phyloP scores from a whole-genome alignment of 2,797 vertebrate species.

The Rachycentron canadum region DNA sequence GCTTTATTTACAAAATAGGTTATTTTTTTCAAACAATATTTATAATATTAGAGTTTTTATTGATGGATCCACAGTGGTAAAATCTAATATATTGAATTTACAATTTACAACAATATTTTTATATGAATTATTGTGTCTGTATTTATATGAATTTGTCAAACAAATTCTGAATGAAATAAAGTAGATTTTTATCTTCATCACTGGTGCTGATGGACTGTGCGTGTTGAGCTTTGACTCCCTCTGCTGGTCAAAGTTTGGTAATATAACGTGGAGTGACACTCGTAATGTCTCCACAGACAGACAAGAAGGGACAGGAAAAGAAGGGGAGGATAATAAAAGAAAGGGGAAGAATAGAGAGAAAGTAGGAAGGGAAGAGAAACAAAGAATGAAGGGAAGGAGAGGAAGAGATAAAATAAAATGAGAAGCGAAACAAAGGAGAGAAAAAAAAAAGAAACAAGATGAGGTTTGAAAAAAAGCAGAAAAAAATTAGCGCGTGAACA shows the following conservation, averaged over 20 bases:
- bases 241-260: constrained; percentile 20
- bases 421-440: not conserved
- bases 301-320: not conserved
- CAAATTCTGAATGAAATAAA: constrained; percentile 50
- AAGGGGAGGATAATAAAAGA: not conserved
- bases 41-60: no score
- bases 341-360: not conserved
- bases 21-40: no score
- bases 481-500: not conserved
- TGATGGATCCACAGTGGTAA: constrained; percentile 26
- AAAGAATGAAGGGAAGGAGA: not conserved
- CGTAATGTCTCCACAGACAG: not conserved
- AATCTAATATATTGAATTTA: constrained; percentile 50
- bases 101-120: constrained; percentile 45
- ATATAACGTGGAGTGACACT: not conserved
- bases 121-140: not conserved
- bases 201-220: not conserved
- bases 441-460: not conserved
- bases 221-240: constrained; percentile 32
- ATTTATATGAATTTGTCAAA: constrained; percentile 50
- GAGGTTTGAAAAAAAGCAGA: not conserved
- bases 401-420: not conserved
- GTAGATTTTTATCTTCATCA: not conserved
- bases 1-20: no score
- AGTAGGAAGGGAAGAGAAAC: not conserved